phyloP scores from a whole-genome alignment of 2,113 vertebrate genomes.

The Typhlomys cinereus region DNA sequence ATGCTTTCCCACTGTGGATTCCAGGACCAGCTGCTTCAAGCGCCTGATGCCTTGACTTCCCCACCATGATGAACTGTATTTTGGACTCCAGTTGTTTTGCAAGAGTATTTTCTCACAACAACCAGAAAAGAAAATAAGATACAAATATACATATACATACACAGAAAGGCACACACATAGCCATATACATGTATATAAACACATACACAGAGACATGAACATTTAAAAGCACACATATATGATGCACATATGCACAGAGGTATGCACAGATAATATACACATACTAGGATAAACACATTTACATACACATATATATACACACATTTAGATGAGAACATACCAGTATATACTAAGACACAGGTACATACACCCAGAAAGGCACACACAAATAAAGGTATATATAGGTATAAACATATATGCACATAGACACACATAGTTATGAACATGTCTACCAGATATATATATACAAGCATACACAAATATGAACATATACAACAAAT shows the following conservation, averaged over 20 bases:
- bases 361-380: background rate
- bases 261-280: background rate
- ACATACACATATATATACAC: background rate
- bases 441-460: background rate
- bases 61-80: too few relatives aligned
- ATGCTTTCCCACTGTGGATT: too few relatives aligned
- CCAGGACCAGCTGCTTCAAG: too few relatives aligned
- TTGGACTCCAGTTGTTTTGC: too few relatives aligned
- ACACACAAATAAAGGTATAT: rapidly evolving
- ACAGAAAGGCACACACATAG: background rate
- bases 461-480: background rate
- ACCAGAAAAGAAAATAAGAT: too few relatives aligned
- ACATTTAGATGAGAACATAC: background rate
- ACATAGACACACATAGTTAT: background rate
- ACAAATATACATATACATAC: background rate
- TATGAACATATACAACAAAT: background rate
- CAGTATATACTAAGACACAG: background rate
- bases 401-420: background rate
- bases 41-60: too few relatives aligned
- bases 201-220: background rate
- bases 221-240: too few relatives aligned
- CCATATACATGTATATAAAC: background rate
- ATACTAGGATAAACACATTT: background rate
- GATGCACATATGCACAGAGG: background rate
- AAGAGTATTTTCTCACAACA: too few relatives aligned